Conservation (phyloP, 2,797 vertebrate species). For the Cossypha polioptera region DNA sequence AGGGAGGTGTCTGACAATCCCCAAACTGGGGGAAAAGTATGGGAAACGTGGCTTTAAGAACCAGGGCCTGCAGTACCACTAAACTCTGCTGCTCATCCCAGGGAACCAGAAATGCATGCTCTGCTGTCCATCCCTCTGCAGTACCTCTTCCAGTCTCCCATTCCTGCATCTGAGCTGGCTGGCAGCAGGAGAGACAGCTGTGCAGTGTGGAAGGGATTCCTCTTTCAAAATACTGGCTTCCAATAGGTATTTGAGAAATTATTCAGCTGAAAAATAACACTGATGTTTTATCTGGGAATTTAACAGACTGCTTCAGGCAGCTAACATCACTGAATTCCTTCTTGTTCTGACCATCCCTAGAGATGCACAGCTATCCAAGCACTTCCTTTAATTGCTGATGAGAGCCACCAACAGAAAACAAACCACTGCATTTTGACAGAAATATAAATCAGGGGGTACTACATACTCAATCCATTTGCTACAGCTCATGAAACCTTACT, state of each 20-base stretch:
- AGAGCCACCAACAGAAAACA: background rate
- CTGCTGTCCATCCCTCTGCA: background rate
- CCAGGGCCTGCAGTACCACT: background rate
- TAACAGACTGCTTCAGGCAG: background rate
- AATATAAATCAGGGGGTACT: background rate
- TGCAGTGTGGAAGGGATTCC: background rate
- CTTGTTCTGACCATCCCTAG: background rate
- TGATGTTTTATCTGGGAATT: background rate
- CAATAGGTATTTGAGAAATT: background rate
- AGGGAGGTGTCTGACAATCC: background rate
- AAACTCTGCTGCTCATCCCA: background rate
- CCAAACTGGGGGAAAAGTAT: rapidly evolving
- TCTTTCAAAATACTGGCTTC: background rate
- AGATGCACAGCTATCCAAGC: background rate
- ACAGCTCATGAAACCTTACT: background rate
- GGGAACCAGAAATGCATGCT: background rate
- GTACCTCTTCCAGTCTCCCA: background rate
- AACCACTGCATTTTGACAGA: background rate
- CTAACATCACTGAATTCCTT: background rate
- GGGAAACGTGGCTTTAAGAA: background rate
- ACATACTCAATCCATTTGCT: background rate
- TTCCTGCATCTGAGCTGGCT: background rate
- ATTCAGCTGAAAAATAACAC: slow-evolving; percentile 6
- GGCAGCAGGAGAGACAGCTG: background rate
- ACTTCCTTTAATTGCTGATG: background rate